Evolutionary conservation across 2,888 invertebrate species (phyloP).

Genomic region (Apotomis capreana): DNA sequence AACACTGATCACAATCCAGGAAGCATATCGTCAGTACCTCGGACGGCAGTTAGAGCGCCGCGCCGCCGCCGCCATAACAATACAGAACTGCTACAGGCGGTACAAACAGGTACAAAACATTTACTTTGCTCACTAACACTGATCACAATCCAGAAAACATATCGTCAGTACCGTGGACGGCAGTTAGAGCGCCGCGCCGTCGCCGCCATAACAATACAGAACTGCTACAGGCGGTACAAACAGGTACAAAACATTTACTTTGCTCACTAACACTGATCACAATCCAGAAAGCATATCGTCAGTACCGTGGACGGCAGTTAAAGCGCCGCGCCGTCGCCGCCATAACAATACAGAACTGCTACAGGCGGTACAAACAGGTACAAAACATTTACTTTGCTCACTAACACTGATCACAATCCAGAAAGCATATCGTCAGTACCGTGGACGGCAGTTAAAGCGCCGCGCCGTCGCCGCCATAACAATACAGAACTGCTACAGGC

Average conservation of each 20-base stretch:
- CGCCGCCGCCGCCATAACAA: too few species aligned
- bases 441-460: conserved; percentile 93
- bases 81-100: conserved; percentile 98
- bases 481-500: conserved; percentile 98
- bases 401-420: conserved; percentile 97
- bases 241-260: conserved; percentile 74
- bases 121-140: too few species aligned
- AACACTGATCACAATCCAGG: conserved; percentile 98
- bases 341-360: conserved; percentile 98
- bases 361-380: conserved; percentile 94
- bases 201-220: conserved; percentile 97
- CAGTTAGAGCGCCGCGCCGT: conserved; percentile 93
- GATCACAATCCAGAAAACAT: conserved; percentile 99
- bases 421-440: conserved; percentile 97
- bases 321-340: conserved; percentile 96
- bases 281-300: conserved; percentile 98
- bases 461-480: conserved; percentile 96
- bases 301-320: conserved; percentile 94
- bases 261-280: conserved; percentile 99
- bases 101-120: conserved; percentile 68
- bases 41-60: conserved; percentile 94
- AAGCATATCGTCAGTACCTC: conserved; percentile 97
- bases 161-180: conserved; percentile 96
- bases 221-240: conserved; percentile 97
- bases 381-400: too few species aligned